Evolutionary conservation across 1,140 invertebrate genomes (phyloP), one percentile per base, ranked within the genome.

Genomic region (Pseudoatta argentina): DNA sequence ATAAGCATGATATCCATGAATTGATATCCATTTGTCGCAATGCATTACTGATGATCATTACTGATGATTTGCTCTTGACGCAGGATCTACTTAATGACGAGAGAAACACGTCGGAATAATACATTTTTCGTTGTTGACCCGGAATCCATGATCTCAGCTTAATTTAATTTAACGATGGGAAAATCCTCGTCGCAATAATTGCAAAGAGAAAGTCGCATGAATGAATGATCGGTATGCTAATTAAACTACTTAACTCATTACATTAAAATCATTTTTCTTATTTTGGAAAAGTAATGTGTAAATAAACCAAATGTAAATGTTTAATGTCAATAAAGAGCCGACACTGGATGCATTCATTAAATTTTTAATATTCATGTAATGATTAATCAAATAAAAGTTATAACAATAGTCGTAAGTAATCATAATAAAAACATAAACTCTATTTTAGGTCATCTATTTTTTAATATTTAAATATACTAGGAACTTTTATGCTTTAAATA

Each of bases 131-230:
- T 71, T 21, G 48, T 10, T 8, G 55, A 39, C 39, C 39, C 8
- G 55, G 18, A 39, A 75, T 75, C 21, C 51, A 44, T n/a, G 27
- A 57, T 73, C 24, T 24, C 55, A 61, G 12, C 1, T 14, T 59
- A 73, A 59, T 73, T 73, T 48, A 63, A 55, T 51, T 57, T 51
- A 72, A 75, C 79, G 69, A 16, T 83, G 79, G 18, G 79, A 83
- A 83, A 83, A 83, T 75, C 71, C 59, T 24, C 18, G 57, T 8
- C 55, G 69, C 39, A 39, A 63, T 34, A 83, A 75, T 63, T 51
- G n/a, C 27, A 1, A 51, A 75, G 79, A 83, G 79, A 83, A 83
- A 83, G 79, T 83, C 14, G 24, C 63, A 24, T 21, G 57, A 83
- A 61, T 61, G 21, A 63, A 21, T 39, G n/a, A 73, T 39, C 55